A percentile compares a stretch with the other conserved stretches of the same genome.
These are phyloP conservation scores for Prorops nasuta DNA, from an alignment of 1,140 invertebrate genomes.

Conservation along the genomic window DNA sequence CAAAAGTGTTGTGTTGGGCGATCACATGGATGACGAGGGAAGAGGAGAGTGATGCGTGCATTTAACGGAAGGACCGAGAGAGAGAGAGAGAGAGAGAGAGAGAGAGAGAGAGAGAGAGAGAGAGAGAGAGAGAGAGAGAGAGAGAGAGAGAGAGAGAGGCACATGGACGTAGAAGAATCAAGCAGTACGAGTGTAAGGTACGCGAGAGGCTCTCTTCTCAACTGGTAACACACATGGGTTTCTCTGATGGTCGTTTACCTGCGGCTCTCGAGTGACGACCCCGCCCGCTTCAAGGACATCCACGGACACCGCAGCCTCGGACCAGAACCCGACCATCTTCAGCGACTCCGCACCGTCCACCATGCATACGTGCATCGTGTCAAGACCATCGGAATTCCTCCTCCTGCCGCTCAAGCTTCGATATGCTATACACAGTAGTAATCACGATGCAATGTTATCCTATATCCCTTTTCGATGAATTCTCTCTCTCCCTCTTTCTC, in stretches of 20 bases:
- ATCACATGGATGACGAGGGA: slow-evolving; percentile 1
- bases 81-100: too few species aligned
- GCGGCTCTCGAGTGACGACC: slow-evolving; percentile 53
- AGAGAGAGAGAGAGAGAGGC: slow-evolving; percentile 11
- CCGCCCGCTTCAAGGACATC: slow-evolving; percentile 56
- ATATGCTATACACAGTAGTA: too few species aligned
- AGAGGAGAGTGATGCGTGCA: slow-evolving; percentile 3
- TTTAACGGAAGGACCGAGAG: too few species aligned
- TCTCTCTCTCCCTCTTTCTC: not conserved
- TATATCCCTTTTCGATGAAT: not conserved
- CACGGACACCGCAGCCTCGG: slow-evolving; percentile 39
- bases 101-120: not conserved
- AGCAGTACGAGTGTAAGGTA: slow-evolving; percentile 30
- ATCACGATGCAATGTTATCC: too few species aligned
- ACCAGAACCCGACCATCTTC: slow-evolving; percentile 38
- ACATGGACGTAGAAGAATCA: slow-evolving; percentile 18
- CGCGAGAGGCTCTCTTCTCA: slow-evolving; percentile 24
- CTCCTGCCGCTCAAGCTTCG: too few species aligned
- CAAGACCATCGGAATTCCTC: slow-evolving; percentile 37
- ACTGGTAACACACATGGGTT: slow-evolving; percentile 42
- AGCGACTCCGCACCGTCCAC: slow-evolving; percentile 37
- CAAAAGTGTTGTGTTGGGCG: too few species aligned
- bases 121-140: not conserved
- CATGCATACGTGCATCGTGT: slow-evolving; percentile 28
- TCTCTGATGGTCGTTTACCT: slow-evolving; percentile 56